These are phyloP conservation scores for Orchesella flavescens DNA, from an alignment of 2,888 invertebrate genomes.

Conservation along the genomic window DNA sequence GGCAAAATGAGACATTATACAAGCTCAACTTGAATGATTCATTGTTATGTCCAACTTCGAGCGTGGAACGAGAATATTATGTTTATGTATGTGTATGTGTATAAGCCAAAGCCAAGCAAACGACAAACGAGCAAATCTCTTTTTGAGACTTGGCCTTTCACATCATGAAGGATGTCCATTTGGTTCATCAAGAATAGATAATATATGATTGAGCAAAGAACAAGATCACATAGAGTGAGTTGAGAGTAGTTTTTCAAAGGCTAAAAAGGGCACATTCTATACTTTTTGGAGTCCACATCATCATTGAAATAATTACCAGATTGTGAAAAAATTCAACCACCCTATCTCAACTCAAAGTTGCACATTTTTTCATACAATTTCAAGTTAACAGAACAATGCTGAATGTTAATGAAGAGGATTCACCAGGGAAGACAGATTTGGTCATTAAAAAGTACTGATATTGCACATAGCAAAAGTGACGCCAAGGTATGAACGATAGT, in stretches of 20 bases:
- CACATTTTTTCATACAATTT: too few species aligned
- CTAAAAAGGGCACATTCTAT: conserved; percentile 12
- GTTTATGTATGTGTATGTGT: too few species aligned
- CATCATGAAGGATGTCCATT: conserved; percentile 20
- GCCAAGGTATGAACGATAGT: too few species aligned
- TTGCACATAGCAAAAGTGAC: neutral
- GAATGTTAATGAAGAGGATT: conserved; percentile 16
- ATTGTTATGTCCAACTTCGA: conserved; percentile 29
- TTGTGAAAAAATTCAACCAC: too few species aligned
- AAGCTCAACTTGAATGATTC: conserved; percentile 37
- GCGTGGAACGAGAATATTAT: too few species aligned
- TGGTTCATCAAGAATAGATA: neutral
- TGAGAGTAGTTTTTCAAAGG: conserved; percentile 19
- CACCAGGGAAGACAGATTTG: conserved; percentile 20
- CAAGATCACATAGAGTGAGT: neutral
- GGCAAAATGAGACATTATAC: conserved; percentile 28
- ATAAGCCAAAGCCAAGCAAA: neutral
- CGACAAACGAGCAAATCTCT: neutral
- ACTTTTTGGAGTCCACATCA: too few species aligned
- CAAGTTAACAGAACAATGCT: too few species aligned
- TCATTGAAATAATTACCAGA: too few species aligned
- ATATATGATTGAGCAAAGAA: neutral
- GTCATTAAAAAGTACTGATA: conserved; percentile 4
- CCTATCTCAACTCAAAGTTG: too few species aligned
- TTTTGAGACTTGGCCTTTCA: conserved; percentile 31